Base-by-base conservation (phyloP, 2,113 vertebrate species). In the Sapayoa aenigma region DNA sequence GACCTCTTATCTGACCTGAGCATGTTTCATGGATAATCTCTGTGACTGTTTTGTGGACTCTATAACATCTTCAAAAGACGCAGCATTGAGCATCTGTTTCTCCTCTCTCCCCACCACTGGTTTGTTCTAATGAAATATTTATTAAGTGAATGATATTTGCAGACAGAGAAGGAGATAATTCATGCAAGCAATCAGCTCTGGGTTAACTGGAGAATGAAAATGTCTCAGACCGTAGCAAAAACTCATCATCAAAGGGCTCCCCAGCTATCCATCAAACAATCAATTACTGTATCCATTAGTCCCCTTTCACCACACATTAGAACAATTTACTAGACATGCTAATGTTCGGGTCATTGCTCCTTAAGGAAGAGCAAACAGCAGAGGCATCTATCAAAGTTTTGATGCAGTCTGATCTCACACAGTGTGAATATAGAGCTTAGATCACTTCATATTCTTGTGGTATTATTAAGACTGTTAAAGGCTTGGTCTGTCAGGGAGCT, bases 271-370 rank as follows among this genome's bases (percentile, higher is more conserved):
- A 90, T 92, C 82, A 95, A 52, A 60, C 77, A 89, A 95, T 92
- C 92, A 97, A 95, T 96, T 96, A 96, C 81, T 77, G 77, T 68
- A 82, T 92, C 91, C 97, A 96, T 97, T 97, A 95, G 93, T 93
- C 81, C 75, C 87, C 95, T 97, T 94, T 97, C 94, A 93, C 71
- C 87, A 93, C 95, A 95, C 93, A 96, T 97, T 97, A 97, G 84
- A 85, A 94, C 91, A 97, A 97, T 97, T 95, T 97, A 94, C 87
- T 96, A 93, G 87, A 88, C 93, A n/a, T 89, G 89, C 87, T 91
- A 63, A 93, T 96, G 92, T 63, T 83, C 6, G 4, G 94, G 96
- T 96, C 94, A 88, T 87, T 94, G 95, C 95, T 96, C 91, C 73
- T 90, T 74, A 89, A 93, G 84, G 95, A 93, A 94, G 90, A 93